Evolutionary conservation across 2,113 vertebrate genomes (phyloP).

Genomic region (Poicephalus meyeri): DNA sequence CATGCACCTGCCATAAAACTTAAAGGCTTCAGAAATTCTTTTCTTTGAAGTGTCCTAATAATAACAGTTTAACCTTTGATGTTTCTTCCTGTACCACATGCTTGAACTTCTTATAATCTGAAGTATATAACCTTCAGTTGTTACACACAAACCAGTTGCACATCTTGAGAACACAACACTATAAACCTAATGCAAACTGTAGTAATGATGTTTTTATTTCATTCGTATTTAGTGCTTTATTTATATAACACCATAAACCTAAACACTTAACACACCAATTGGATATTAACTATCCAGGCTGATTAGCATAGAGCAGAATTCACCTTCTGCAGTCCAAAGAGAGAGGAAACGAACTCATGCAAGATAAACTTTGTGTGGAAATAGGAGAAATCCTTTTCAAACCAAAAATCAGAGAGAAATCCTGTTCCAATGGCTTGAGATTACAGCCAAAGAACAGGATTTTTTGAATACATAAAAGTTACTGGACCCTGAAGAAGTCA

Average conservation of each 20-base stretch:
- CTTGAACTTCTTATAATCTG: constrained; percentile 85
- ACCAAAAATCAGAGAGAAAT: not conserved
- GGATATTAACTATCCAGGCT: constrained; percentile 4
- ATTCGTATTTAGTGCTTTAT: constrained; percentile 15
- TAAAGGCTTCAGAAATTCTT: constrained; percentile 86
- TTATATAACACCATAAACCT: constrained; percentile 23
- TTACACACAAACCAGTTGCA: constrained; percentile 27
- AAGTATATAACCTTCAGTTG: constrained; percentile 74
- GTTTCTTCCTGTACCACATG: constrained; percentile 87
- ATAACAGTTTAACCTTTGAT: constrained; percentile 90
- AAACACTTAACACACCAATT: not conserved
- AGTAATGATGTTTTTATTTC: constrained; percentile 47
- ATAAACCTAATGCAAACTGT: constrained; percentile 41
- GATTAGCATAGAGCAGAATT: constrained; percentile 20
- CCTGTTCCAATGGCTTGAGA: not conserved
- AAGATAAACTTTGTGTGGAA: constrained; percentile 34
- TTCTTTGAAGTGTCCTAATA: constrained; percentile 96
- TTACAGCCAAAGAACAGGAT: not conserved
- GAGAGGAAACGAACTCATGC: not conserved
- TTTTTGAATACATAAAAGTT: not conserved
- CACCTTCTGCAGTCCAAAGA: not conserved
- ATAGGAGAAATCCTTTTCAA: not conserved
- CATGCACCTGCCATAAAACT: constrained; percentile 97
- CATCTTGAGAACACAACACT: constrained; percentile 45
- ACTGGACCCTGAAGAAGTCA: not conserved